Percentiles rank a stretch among this genome's conserved stretches.
Evolutionary conservation across 92 coral and sea anemone genomes (phyloP).

Genomic region (Chrysogorgia sp.): DNA sequence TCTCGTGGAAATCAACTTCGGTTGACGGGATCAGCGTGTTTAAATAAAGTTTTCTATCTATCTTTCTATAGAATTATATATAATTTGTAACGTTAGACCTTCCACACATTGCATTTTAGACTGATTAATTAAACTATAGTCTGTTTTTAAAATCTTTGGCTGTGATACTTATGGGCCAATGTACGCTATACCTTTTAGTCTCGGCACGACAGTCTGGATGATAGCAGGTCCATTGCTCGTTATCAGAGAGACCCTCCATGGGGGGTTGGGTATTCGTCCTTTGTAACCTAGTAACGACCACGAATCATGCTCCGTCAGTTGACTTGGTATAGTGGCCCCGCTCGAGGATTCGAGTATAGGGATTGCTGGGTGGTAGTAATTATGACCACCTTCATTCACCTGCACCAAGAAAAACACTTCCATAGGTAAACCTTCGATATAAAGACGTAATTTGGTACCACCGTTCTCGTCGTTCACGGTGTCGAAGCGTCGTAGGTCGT

Average conservation of each 20-base stretch:
- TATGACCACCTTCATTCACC: not conserved
- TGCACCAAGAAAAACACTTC: conserved; percentile 18
- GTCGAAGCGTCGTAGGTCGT: not conserved
- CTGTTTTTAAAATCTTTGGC: not conserved
- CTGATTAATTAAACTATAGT: too few species aligned
- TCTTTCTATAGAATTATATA: too few species aligned
- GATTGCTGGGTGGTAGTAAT: conserved; percentile 18
- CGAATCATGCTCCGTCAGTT: conserved; percentile 12
- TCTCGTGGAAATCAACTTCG: too few species aligned
- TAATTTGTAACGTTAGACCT: too few species aligned
- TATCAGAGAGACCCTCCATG: conserved; percentile 21
- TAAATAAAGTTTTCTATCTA: too few species aligned
- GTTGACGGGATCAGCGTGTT: too few species aligned
- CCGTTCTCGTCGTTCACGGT: not conserved
- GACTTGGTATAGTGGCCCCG: not conserved
- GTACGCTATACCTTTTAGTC: not conserved
- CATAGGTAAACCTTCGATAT: conserved; percentile 5
- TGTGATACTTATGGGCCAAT: not conserved
- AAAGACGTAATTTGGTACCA: not conserved
- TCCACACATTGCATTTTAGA: too few species aligned
- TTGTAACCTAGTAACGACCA: conserved; percentile 40
- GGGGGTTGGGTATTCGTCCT: conserved; percentile 13
- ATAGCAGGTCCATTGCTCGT: conserved; percentile 1
- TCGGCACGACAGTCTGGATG: conserved; percentile 19
- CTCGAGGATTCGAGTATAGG: conserved; percentile 11